Conservation (phyloP, 92 coral and sea anemone species). For the Micromussa lordhowensis region DNA sequence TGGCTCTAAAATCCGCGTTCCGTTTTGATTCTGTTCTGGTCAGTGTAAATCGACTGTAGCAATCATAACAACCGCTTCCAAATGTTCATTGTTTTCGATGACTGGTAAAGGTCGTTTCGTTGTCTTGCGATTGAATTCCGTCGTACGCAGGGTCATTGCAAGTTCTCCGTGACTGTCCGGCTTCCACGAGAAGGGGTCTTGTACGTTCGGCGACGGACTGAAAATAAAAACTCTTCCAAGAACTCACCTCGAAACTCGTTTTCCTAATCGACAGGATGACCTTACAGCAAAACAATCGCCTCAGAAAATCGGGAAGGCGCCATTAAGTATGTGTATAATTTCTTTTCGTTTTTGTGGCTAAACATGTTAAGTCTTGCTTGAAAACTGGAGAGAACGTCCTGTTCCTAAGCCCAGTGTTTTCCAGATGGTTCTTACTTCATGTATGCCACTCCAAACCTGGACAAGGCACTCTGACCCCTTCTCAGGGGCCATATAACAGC, state of each 20-base stretch:
- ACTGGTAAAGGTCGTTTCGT: not conserved
- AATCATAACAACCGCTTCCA: not conserved
- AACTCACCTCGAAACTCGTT: conserved; percentile 47
- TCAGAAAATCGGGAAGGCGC: conserved; percentile 37
- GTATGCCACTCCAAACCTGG: conserved; percentile 10
- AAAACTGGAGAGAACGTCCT: not conserved
- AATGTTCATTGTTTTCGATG: not conserved
- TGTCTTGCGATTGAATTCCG: not conserved
- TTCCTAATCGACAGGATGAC: conserved; percentile 58
- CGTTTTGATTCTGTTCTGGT: not conserved
- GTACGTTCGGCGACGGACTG: conserved; percentile 21
- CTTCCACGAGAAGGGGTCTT: conserved; percentile 53
- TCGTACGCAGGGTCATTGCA: not conserved
- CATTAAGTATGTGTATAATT: conserved; percentile 37
- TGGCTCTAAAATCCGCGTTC: not conserved
- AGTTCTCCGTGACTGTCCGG: conserved; percentile 20
- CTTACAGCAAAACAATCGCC: conserved; percentile 30
- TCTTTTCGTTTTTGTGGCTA: conserved; percentile 25
- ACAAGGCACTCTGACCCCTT: conserved; percentile 3
- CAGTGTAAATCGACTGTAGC: not conserved
- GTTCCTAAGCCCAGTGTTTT: not conserved
- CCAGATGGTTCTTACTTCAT: not conserved
- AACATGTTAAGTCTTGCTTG: not conserved
- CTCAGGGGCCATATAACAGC: conserved; percentile 7
- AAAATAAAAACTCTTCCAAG: not conserved